Evolutionary conservation across 2,888 invertebrate genomes (phyloP).

Genomic region (Drosophila pegasa): DNA sequence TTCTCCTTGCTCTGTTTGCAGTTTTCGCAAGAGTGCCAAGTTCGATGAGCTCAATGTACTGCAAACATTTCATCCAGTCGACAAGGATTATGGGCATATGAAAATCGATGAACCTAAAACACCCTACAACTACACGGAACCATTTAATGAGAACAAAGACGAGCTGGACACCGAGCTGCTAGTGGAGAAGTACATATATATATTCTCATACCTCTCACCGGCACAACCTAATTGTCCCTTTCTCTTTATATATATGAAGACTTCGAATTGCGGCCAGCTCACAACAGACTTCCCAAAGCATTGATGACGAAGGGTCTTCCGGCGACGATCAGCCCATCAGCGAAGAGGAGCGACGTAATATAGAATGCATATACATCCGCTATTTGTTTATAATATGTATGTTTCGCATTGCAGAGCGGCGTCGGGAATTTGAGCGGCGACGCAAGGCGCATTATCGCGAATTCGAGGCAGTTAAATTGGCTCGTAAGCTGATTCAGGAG

Average conservation of each 20-base stretch:
- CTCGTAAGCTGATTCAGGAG: slow-evolving; percentile 94
- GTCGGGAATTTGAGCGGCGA: slow-evolving; percentile 94
- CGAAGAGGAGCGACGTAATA: slow-evolving; percentile 87
- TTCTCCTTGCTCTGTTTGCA: slow-evolving; percentile 28
- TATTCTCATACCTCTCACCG: background rate
- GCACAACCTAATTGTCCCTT: background rate
- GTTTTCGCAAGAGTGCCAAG: slow-evolving; percentile 89
- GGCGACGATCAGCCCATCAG: slow-evolving; percentile 88
- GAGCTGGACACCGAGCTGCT: slow-evolving; percentile 90
- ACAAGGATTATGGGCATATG: slow-evolving; percentile 99
- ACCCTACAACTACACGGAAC: slow-evolving; percentile 89
- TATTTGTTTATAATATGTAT: background rate
- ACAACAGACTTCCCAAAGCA: slow-evolving; percentile 83
- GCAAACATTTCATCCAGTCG: slow-evolving; percentile 98
- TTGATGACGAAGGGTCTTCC: slow-evolving; percentile 86
- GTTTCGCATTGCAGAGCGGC: slow-evolving; percentile 86
- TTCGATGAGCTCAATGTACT: slow-evolving; percentile 99
- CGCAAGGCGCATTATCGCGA: slow-evolving; percentile 99
- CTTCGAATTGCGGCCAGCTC: slow-evolving; percentile 83
- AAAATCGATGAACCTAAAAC: slow-evolving; percentile 99
- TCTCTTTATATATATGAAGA: slow-evolving; percentile 36
- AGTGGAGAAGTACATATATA: slow-evolving; percentile 89
- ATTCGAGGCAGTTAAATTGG: slow-evolving; percentile 96
- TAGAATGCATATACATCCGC: background rate
- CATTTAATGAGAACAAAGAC: slow-evolving; percentile 86